A percentile compares a stretch with the other conserved stretches of the same genome.
Conservation (phyloP, 2,797 vertebrate genomes). For the Gouania willdenowi region DNA sequence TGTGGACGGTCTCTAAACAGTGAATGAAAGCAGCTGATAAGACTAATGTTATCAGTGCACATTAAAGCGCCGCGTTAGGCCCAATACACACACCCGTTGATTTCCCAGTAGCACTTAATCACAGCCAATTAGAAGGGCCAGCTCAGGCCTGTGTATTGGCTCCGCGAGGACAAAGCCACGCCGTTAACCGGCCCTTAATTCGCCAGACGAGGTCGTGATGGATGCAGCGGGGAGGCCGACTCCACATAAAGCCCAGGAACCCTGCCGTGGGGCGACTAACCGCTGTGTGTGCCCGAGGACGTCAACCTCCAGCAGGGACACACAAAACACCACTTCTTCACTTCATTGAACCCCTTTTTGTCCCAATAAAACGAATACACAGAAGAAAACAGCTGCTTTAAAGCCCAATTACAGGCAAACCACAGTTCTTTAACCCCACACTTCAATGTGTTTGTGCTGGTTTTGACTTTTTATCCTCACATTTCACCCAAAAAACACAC, state of each 20-base stretch:
- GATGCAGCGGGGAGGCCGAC: constrained; percentile 42
- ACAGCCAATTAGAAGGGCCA: constrained; percentile 7
- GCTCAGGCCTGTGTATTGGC: constrained; percentile 56
- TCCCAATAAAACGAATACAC: no score
- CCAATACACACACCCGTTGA: constrained; percentile 44
- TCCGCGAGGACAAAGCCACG: constrained; percentile 38
- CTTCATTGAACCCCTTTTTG: background rate
- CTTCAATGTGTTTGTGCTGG: no score
- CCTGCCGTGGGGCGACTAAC: constrained; percentile 34
- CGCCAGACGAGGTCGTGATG: constrained; percentile 57
- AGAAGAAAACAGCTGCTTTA: no score
- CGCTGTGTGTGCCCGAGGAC: constrained; percentile 19
- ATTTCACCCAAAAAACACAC: no score
- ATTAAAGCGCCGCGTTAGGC: constrained; percentile 9
- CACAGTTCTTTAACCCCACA: no score
- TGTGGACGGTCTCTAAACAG: no score
- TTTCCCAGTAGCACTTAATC: constrained; percentile 39
- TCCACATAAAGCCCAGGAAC: constrained; percentile 55
- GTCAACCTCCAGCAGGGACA: constrained; percentile 4
- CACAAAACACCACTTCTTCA: background rate
- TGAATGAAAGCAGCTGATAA: no score
- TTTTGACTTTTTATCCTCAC: no score
- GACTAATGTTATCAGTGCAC: constrained; percentile 25
- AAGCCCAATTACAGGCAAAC: no score
- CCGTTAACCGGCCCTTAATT: constrained; percentile 57